These are phyloP conservation scores for Engystomops pustulosus DNA, from an alignment of 2,113 vertebrate species.

Conservation along the genomic window DNA sequence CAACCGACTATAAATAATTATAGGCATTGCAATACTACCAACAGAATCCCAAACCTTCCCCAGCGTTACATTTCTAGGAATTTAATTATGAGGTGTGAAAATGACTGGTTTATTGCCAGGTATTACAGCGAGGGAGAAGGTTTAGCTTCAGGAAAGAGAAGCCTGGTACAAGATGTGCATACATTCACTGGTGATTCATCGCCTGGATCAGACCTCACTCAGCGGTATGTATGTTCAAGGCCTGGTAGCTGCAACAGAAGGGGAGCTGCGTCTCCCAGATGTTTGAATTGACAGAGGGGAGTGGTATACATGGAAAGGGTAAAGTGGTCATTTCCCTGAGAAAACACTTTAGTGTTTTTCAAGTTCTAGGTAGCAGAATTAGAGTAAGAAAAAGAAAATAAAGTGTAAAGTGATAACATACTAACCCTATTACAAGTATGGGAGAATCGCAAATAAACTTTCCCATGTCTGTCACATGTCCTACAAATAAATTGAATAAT, in stretches of 20 bases:
- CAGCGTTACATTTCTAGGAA: constrained; percentile 43
- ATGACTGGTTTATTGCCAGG: constrained; percentile 28
- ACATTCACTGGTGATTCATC: constrained; percentile 40
- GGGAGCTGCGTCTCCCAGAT: background rate
- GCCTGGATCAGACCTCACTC: constrained; percentile 1
- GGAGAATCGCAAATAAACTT: background rate
- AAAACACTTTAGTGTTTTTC: constrained; percentile 26
- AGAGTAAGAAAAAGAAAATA: background rate
- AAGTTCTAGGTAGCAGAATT: constrained; percentile 20
- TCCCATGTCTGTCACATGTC: background rate
- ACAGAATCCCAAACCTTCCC: background rate
- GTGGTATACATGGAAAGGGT: background rate
- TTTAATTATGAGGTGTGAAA: constrained; percentile 47
- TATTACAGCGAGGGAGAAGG: constrained; percentile 7
- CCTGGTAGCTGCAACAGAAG: background rate
- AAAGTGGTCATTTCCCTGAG: constrained; percentile 34
- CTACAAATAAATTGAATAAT: background rate
- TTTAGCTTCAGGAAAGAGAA: constrained; percentile 17
- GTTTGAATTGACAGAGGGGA: constrained; percentile 33
- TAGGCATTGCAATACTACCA: background rate
- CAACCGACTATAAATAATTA: constrained; percentile 7
- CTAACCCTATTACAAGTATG: background rate
- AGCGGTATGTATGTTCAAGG: constrained; percentile 10
- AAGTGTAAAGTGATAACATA: background rate
- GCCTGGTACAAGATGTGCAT: constrained; percentile 22